Evolutionary conservation across 1,140 invertebrate species (phyloP), one percentile per base, ranked within the genome.

Genomic region (Trachymyrmex cornetzi): DNA sequence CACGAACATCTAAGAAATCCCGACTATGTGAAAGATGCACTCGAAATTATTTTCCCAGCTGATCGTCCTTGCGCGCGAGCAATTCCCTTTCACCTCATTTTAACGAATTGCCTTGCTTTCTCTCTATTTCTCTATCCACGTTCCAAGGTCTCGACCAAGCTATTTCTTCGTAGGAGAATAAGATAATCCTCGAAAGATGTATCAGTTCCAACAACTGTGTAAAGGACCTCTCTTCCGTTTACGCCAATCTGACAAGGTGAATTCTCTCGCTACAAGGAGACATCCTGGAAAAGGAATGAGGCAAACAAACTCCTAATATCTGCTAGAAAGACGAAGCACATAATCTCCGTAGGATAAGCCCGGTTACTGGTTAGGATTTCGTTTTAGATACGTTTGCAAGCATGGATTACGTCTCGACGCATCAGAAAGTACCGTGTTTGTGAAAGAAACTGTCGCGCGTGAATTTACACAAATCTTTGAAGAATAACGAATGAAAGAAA

Each of bases 111-210:
- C 57, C 44, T 50, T 48, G 34, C 55, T 82, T 61, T 71, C 27
- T 44, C 50, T n/a, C 80, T 67, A n/a, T 67, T 63, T 87, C 61
- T 57, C 80, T 30, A 55, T 85, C 69, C 53, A 4, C 22, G 6
- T 82, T 16, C 30, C 59, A 84, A 84, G 80, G 69, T 84, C 69
- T 19, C 38, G 27, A 61, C 72, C 77, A 77, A 88, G 88, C 72
- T 84, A 88, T 91, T 90, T 90, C 84, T 74, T 74, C 27, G 61
- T 71, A 87, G 63, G 80, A 88, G 66, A 74, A 88, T 74, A n/a
- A 79, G 90, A 91, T 91, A 90, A 90, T 91, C 90, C 89, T 66
- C 19, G 19, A 87, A 87, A 91, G 86, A 91, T 91, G 88, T 90
- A 91, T 91, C 90, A 91, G 66, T 67, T 44, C 69, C 14, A 53